phyloP scores from a whole-genome alignment of 2,888 invertebrate species.

The Chymomyza procnemis region DNA sequence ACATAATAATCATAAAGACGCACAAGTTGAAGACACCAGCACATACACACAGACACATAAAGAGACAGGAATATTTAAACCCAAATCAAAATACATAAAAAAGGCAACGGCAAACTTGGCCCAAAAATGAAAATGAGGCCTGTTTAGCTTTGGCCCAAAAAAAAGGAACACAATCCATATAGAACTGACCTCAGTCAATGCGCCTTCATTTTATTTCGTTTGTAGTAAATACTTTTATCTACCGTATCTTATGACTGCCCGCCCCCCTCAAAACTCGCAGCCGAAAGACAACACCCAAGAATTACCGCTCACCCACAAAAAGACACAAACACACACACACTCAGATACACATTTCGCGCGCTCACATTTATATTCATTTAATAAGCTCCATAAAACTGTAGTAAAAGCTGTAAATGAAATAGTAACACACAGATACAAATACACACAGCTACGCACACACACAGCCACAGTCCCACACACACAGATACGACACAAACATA shows the following conservation, averaged over 20 bases:
- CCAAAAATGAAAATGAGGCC: conserved; percentile 51
- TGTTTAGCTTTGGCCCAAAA: conserved; percentile 3
- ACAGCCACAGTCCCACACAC: neutral
- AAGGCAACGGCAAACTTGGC: conserved; percentile 14
- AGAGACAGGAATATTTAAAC: conserved; percentile 38
- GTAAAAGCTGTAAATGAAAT: conserved; percentile 73
- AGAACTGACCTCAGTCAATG: conserved; percentile 43
- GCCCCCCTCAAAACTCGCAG: neutral
- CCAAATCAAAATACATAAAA: conserved; percentile 51
- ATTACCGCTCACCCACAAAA: neutral
- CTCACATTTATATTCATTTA: conserved; percentile 69
- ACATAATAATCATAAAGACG: conserved; percentile 29
- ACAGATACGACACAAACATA: neutral
- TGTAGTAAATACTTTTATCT: conserved; percentile 6
- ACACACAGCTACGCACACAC: conserved; percentile 5
- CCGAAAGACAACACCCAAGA: neutral
- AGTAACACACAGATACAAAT: conserved; percentile 32
- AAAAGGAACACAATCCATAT: conserved; percentile 11
- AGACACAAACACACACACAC: neutral
- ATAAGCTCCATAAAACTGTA: conserved; percentile 74
- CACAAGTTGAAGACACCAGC: conserved; percentile 22
- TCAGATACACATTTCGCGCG: neutral
- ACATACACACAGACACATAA: conserved; percentile 22
- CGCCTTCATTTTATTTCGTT: conserved; percentile 5
- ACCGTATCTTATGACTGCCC: neutral